phyloP scores from a whole-genome alignment of 2,113 vertebrate species.

The Pungitius pungitius region DNA sequence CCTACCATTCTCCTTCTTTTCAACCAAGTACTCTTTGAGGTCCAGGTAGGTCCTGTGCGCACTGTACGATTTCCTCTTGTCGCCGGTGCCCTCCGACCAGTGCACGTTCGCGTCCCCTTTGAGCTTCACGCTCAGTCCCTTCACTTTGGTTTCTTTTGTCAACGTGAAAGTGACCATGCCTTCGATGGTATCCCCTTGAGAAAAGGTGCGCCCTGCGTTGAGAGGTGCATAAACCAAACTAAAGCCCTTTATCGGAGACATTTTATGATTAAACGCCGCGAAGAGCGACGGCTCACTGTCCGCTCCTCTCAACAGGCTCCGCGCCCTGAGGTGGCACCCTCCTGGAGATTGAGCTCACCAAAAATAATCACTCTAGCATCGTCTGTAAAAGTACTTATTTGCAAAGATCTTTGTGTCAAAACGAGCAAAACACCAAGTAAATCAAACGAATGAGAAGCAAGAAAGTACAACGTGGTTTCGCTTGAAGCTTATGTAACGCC shows the following conservation, averaged over 20 bases:
- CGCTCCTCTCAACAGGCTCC: background rate
- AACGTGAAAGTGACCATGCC: conserved; percentile 49
- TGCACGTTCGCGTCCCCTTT: conserved; percentile 59
- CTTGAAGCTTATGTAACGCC: background rate
- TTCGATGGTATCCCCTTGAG: conserved; percentile 45
- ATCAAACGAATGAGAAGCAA: background rate
- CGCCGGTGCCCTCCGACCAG: conserved; percentile 41
- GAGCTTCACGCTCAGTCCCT: conserved; percentile 54
- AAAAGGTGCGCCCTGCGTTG: conserved; percentile 35
- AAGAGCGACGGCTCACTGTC: background rate
- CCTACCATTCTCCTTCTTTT: conserved; percentile 44
- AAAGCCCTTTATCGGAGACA: conserved; percentile 51
- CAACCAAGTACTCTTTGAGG: conserved; percentile 59
- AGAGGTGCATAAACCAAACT: conserved; percentile 28
- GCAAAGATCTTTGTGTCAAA: background rate
- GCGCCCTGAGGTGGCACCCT: background rate
- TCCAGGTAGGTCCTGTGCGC: conserved; percentile 66
- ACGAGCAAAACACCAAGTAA: background rate
- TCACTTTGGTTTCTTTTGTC: conserved; percentile 53
- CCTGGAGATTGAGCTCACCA: background rate
- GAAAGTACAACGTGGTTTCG: background rate
- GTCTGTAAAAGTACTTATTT: background rate
- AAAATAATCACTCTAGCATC: background rate
- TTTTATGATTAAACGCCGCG: background rate
- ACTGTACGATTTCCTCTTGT: rapidly evolving